A percentile compares a stretch with the other conserved stretches of the same genome.
These are phyloP conservation scores for Troides oblongomaculatus DNA, from an alignment of 2,888 invertebrate genomes.

Conservation along the genomic window DNA sequence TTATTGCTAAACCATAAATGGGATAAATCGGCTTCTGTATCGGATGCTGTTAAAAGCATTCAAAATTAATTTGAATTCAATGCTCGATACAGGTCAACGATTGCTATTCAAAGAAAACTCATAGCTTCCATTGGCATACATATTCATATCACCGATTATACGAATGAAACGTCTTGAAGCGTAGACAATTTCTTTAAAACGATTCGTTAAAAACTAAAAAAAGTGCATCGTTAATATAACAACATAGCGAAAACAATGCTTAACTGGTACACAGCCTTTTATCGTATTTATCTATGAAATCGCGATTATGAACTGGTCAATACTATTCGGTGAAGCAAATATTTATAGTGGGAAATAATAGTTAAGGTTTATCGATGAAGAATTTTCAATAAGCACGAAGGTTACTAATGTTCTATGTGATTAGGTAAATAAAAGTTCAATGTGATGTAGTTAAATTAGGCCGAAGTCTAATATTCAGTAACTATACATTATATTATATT, in stretches of 20 bases:
- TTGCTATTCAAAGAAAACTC: neutral
- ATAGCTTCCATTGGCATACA: neutral
- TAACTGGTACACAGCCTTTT: constrained; percentile 11
- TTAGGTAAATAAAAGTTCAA: neutral
- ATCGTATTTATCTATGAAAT: constrained; percentile 23
- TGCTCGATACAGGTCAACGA: neutral
- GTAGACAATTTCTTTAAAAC: neutral
- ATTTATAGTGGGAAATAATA: constrained; percentile 13
- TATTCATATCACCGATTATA: neutral
- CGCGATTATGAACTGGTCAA: constrained; percentile 19
- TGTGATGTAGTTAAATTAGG: neutral
- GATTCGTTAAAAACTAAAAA: neutral
- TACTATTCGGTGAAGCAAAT: constrained; percentile 13
- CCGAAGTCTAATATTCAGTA: neutral
- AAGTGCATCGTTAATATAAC: neutral
- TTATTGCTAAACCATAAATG: constrained; percentile 13
- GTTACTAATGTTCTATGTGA: neutral
- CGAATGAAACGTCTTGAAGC: neutral
- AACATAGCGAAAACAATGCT: neutral
- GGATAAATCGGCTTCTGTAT: constrained; percentile 7
- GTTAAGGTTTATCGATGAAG: constrained; percentile 24
- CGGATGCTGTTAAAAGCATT: constrained; percentile 4
- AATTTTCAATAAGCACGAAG: constrained; percentile 4
- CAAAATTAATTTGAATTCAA: constrained; percentile 4
- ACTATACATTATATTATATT: neutral